Evolutionary conservation across 2,797 vertebrate genomes (phyloP).

Genomic region (Girardinus metallicus): DNA sequence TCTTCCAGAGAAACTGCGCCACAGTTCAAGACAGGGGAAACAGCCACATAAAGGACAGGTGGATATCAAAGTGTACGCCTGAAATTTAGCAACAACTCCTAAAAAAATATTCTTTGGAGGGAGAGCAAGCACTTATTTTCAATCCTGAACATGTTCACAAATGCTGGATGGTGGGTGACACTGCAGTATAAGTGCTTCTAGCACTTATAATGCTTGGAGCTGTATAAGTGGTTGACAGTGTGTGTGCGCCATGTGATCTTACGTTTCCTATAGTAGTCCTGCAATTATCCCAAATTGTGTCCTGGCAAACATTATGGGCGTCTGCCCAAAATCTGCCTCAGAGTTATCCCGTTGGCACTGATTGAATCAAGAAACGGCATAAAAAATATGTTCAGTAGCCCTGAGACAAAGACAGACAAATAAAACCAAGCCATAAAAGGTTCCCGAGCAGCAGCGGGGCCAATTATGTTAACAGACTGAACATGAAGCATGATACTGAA

Average conservation of each 20-base stretch:
- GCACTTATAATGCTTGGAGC: not conserved
- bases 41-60: slow-evolving; percentile 21
- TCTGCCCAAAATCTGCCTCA: slow-evolving; percentile 46
- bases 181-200: too few relatives aligned
- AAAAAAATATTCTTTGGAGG: slow-evolving; percentile 51
- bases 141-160: slow-evolving; percentile 25
- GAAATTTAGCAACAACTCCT: slow-evolving; percentile 50
- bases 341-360: slow-evolving; percentile 54
- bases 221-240: slow-evolving; percentile 18
- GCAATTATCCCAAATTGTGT: slow-evolving; percentile 68
- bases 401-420: slow-evolving; percentile 48
- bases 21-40: slow-evolving; percentile 22
- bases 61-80: not conserved
- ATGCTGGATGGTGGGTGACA: not conserved
- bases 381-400: slow-evolving; percentile 27
- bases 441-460: not conserved
- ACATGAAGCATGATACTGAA: not conserved
- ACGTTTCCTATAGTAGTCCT: slow-evolving; percentile 46
- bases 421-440: slow-evolving; percentile 17
- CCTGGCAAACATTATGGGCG: slow-evolving; percentile 56
- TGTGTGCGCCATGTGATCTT: slow-evolving; percentile 29
- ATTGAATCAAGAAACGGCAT: slow-evolving; percentile 60
- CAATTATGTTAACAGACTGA: not conserved
- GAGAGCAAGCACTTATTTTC: slow-evolving; percentile 53
- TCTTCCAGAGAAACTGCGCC: slow-evolving; percentile 39